Evolutionary conservation across 2,113 vertebrate genomes (phyloP), one percentile per base, ranked within the genome.

Genomic region (Hippotragus niger): DNA sequence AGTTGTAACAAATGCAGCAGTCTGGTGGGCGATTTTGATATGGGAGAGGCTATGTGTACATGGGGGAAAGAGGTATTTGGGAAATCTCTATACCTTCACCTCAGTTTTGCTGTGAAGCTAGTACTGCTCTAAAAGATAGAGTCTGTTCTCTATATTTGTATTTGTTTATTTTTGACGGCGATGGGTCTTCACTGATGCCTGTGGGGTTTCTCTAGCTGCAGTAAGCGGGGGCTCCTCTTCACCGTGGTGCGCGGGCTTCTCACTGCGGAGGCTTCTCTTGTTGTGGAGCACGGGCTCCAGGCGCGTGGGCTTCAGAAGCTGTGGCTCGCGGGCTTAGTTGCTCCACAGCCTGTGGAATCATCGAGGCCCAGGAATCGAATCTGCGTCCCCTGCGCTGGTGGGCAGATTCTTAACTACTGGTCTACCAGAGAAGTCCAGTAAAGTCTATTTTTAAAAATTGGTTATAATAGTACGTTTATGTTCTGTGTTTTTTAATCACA

Each of bases 361-460:
- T 40, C 36, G 5, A 25, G 36, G 67, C 19, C 67, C 67, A 25
- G 67, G 10, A 36, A 74, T 23, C 10, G 1, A 74, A 40, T 23
- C 67, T 74, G 19, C 13, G 67, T 74, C 36, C 19, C 5, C 36
- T 74, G 19, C 19, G 3, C 13, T 23, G 36, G 10, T 0, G 0
- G 67, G 67, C 2, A 6, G 36, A 74, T 40, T 40, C n/a, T 40
- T 23, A 40, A 23, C n/a, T 12, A 6, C 19, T 71, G n/a, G n/a
- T 40, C 67, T 71, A 40, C 36, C 67, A 71, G n/a, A 40, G 67
- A 71, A 23, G 67, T 40, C 10, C 67, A 71, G 74, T 74, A 81
- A 50, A 88, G 43, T 60, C 13, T 89, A 10, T 81, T 74, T 83
- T 81, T 7, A 7, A 58, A 90, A 96, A 88, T 87, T 78, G 33